Evolutionary conservation across 2,113 vertebrate genomes (phyloP).

Genomic region (Cyprinus carpio): DNA sequence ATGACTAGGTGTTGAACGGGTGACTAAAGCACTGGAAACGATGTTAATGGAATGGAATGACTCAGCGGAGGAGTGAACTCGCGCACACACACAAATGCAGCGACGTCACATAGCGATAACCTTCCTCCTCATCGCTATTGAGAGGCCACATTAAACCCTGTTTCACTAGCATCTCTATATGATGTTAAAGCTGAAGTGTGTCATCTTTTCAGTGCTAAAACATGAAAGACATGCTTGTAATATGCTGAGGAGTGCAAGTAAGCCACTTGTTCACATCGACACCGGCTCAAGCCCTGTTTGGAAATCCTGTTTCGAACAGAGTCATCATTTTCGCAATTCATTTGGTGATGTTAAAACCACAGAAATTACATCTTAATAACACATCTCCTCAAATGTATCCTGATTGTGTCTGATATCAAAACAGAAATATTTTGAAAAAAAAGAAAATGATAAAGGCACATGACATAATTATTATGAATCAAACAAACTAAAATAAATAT

Average conservation of each 20-base stretch:
- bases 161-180: background rate
- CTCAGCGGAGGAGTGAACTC: constrained; percentile 41
- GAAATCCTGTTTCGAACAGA: background rate
- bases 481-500: too few relatives aligned
- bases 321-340: background rate
- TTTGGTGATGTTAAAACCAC: background rate
- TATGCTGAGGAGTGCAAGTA: background rate
- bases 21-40: constrained; percentile 50
- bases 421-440: too few relatives aligned
- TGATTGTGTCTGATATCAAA: background rate
- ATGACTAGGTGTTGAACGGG: constrained; percentile 51
- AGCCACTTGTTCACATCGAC: background rate
- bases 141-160: background rate
- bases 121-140: background rate
- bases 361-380: background rate
- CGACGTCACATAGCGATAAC: background rate
- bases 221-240: background rate
- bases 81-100: constrained; percentile 36
- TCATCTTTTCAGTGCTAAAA: background rate
- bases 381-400: background rate
- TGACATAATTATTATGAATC: too few relatives aligned
- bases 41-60: constrained; percentile 38
- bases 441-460: too few relatives aligned
- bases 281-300: too few relatives aligned
- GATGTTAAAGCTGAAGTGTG: background rate